A percentile compares a stretch with the other conserved stretches of the same genome.
Evolutionary conservation across 2,113 vertebrate genomes (phyloP).

Genomic region (Canis aureus): DNA sequence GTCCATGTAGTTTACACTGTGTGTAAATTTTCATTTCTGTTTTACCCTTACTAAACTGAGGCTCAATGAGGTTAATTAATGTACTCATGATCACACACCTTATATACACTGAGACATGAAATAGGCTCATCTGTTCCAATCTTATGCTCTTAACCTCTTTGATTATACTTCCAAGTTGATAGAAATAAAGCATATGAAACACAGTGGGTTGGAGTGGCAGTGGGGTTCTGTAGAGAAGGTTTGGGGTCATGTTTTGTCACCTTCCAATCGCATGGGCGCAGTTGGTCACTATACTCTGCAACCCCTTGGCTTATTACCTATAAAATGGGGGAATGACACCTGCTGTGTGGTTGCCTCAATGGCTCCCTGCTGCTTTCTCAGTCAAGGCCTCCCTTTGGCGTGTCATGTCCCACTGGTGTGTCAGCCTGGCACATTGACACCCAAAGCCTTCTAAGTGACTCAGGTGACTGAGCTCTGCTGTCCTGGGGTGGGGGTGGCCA

Average conservation of each 20-base stretch:
- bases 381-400: too few species aligned
- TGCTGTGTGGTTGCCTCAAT: too few species aligned
- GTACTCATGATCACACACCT: background rate
- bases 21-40: background rate
- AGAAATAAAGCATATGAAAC: background rate
- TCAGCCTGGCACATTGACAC: background rate
- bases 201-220: background rate
- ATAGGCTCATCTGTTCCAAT: fast-evolving
- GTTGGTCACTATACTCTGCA: background rate
- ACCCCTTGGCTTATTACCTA: background rate
- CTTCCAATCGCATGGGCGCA: background rate
- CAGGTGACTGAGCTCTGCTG: background rate
- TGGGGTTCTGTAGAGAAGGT: background rate
- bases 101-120: background rate
- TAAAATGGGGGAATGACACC: background rate
- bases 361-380: background rate
- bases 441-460: background rate
- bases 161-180: background rate
- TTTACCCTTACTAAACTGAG: background rate
- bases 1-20: background rate
- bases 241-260: too few species aligned
- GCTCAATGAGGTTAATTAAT: background rate
- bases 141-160: background rate
- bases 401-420: background rate
- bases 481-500: too few species aligned